These are phyloP conservation scores for Archilochus colubris DNA, from an alignment of 2,113 vertebrate genomes.

Conservation along the genomic window DNA sequence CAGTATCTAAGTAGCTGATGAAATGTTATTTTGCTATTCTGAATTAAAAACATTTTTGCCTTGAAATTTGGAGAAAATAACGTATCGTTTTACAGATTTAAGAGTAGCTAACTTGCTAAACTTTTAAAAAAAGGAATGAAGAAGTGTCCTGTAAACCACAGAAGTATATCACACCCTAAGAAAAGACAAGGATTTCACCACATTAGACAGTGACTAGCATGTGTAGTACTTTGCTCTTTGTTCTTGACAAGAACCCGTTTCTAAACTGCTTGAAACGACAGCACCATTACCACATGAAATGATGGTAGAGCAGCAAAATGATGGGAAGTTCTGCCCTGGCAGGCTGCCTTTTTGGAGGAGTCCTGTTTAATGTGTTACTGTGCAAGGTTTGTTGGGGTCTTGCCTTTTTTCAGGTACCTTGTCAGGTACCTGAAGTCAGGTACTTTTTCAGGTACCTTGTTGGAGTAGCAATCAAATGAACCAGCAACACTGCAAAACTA, in stretches of 20 bases:
- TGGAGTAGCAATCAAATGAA: background rate
- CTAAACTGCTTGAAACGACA: background rate
- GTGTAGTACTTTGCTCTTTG: background rate
- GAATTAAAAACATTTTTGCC: background rate
- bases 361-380: background rate
- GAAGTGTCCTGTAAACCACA: background rate
- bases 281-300: background rate
- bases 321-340: background rate
- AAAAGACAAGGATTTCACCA: background rate
- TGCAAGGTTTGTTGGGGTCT: background rate
- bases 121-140: background rate
- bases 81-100: background rate
- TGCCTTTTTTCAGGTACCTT: background rate
- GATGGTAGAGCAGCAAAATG: background rate
- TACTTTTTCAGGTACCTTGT: background rate
- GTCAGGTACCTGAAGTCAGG: no score
- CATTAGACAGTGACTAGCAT: background rate
- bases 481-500: background rate
- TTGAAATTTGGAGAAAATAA: background rate
- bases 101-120: background rate
- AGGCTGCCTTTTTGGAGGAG: background rate
- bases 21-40: background rate
- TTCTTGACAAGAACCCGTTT: background rate
- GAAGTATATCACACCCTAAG: background rate
- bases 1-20: background rate